Evolutionary conservation across 2,888 invertebrate genomes (phyloP).

Genomic region (Plemyria rubiginata): DNA sequence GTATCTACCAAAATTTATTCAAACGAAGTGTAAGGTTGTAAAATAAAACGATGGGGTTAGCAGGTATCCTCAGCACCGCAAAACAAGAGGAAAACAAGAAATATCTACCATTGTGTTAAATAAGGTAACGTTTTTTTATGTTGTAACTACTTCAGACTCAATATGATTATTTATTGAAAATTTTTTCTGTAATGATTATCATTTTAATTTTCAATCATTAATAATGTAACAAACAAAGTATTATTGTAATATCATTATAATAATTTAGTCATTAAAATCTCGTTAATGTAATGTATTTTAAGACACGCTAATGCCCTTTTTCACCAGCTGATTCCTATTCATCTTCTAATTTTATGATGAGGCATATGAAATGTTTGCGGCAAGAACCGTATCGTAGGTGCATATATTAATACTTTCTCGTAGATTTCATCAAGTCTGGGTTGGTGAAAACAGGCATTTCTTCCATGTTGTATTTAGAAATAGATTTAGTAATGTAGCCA

Average conservation of each 20-base stretch:
- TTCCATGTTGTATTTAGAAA: neutral
- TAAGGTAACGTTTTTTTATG: conserved; percentile 45
- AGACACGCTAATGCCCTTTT: neutral
- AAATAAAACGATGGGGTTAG: neutral
- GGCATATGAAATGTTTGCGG: neutral
- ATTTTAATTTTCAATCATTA: neutral
- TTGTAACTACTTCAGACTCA: neutral
- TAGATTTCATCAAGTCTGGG: neutral
- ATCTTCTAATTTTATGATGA: too few species aligned
- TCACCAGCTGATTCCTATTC: neutral
- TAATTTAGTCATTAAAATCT: conserved; percentile 28
- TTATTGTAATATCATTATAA: conserved; percentile 45
- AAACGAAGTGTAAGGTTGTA: neutral
- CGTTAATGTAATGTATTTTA: neutral
- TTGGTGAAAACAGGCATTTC: conserved; percentile 10
- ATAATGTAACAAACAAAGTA: conserved; percentile 42
- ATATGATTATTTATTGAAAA: neutral
- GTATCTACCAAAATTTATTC: neutral
- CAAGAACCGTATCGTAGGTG: neutral
- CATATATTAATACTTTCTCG: neutral
- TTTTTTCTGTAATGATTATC: neutral
- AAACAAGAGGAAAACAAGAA: too few species aligned
- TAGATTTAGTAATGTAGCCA: conserved; percentile 16
- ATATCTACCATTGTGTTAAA: conserved; percentile 63
- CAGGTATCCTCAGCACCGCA: conserved; percentile 10